phyloP scores from a whole-genome alignment of 2,113 vertebrate genomes.

The Tiliqua scincoides region DNA sequence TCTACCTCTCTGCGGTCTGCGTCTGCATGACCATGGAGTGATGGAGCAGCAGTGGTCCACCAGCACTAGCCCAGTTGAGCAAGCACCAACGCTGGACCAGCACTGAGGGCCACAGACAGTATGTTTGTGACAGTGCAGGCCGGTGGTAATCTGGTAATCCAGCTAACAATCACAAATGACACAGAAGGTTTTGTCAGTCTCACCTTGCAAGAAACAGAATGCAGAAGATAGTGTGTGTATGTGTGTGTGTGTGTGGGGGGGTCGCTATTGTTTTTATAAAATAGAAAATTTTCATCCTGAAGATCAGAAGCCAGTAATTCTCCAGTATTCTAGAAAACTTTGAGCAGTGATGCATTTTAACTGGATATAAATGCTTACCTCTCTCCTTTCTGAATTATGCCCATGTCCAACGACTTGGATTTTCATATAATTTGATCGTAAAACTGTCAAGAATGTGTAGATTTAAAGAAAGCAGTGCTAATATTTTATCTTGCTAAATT shows the following conservation, averaged over 20 bases:
- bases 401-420: constrained; percentile 43
- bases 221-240: too few relatives aligned
- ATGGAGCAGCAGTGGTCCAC: too few relatives aligned
- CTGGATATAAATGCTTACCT: constrained; percentile 55
- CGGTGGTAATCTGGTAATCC: too few relatives aligned
- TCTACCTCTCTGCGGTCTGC: too few relatives aligned
- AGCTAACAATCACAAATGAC: constrained; percentile 27
- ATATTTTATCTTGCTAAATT: constrained; percentile 61
- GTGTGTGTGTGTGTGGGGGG: too few relatives aligned
- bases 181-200: constrained; percentile 53
- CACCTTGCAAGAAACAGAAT: constrained; percentile 48
- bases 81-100: too few relatives aligned
- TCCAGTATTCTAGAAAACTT: constrained; percentile 23
- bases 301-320: constrained; percentile 50
- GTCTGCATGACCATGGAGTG: too few relatives aligned
- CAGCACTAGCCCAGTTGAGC: too few relatives aligned
- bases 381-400: constrained; percentile 50
- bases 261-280: constrained; percentile 51
- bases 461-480: constrained; percentile 62
- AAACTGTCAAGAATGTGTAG: constrained; percentile 62
- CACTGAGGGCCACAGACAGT: too few relatives aligned
- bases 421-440: constrained; percentile 66
- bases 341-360: constrained; percentile 59
- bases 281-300: constrained; percentile 55
- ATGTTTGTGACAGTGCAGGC: too few relatives aligned